Evolutionary conservation across 2,797 vertebrate species (phyloP).

Genomic region (Sciurus carolinensis): DNA sequence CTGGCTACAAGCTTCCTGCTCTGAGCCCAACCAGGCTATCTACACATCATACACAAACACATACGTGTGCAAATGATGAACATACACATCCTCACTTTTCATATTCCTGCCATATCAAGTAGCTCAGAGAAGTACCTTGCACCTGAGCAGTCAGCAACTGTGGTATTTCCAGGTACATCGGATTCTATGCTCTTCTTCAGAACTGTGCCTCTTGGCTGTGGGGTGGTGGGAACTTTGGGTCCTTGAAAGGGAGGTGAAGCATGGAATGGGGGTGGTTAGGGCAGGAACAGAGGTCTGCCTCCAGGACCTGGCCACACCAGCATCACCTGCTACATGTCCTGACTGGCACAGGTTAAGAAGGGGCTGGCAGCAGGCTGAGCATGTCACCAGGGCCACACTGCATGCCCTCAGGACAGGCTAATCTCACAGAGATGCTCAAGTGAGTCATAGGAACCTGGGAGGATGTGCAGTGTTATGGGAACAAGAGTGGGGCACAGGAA

Average conservation of each 20-base stretch:
- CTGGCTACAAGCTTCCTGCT: too few relatives aligned
- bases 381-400: too few relatives aligned
- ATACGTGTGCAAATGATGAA: too few relatives aligned
- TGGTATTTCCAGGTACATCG: not conserved
- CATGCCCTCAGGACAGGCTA: accelerated
- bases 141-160: not conserved
- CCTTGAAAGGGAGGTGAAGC: too few relatives aligned
- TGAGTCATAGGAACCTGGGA: too few relatives aligned
- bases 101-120: not conserved
- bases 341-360: not conserved
- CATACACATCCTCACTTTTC: not conserved
- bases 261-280: too few relatives aligned
- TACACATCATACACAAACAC: not conserved
- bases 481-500: accelerated
- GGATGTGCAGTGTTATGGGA: not conserved
- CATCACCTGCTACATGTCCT: not conserved
- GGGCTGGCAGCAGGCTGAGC: not conserved
- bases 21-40: not conserved
- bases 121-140: not conserved
- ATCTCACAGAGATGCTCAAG: not conserved
- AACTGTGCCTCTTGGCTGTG: not conserved
- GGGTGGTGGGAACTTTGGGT: not conserved
- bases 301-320: not conserved
- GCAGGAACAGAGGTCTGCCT: too few relatives aligned
- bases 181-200: not conserved